Base-by-base conservation (phyloP, 2,797 vertebrate species). In the Myripristis murdjan region DNA sequence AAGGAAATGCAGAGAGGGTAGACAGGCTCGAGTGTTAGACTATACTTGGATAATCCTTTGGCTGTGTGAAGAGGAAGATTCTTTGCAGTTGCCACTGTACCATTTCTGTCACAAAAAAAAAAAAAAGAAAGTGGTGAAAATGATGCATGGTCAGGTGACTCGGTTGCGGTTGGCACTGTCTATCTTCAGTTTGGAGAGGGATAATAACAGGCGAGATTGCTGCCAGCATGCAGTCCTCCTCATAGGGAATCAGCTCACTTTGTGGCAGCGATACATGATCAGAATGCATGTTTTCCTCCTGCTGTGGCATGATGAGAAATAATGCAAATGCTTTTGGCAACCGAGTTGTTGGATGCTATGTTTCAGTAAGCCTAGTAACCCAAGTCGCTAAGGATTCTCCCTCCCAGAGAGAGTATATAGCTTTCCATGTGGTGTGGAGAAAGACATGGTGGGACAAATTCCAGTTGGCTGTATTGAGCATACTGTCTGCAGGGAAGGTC, bases 401-500 rank as follows among this genome's bases (percentile, higher is more conserved):
- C 55, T 43, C 62, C 53, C 41, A 26, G 28, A 33, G 75, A 69
- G 63, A 53, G 46, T 15, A 51, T 68, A n/a, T 46, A 39, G 43
- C 46, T 59, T 77, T 76, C 61, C 63, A 55, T 60, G 56, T 52
- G 33, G 65, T 64, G 66, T 46, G 37, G 44, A 63, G 66, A 73
- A 51, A 55, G 31, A 23, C 64, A 49, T 6, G 23, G 5, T 51
- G 18, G 26, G 47, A 35, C 7, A 53, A 16, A 43, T 57, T 82
- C 59, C 73, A 12, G 43, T 55, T 48, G 20, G 61, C 64, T 68
- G 58, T 68, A 70, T 75, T 75, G 86, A 87, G 49, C 57, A 59
- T 70, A 63, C n/a, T n/a, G n/a, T 83, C 79, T 78, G 15, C 77
- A 55, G 70, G 74, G 79, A 84, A 85, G 85, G 79, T 89, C 64